These are phyloP conservation scores for Chirona hameri DNA, from an alignment of 2,888 invertebrate species.

Conservation along the genomic window DNA sequence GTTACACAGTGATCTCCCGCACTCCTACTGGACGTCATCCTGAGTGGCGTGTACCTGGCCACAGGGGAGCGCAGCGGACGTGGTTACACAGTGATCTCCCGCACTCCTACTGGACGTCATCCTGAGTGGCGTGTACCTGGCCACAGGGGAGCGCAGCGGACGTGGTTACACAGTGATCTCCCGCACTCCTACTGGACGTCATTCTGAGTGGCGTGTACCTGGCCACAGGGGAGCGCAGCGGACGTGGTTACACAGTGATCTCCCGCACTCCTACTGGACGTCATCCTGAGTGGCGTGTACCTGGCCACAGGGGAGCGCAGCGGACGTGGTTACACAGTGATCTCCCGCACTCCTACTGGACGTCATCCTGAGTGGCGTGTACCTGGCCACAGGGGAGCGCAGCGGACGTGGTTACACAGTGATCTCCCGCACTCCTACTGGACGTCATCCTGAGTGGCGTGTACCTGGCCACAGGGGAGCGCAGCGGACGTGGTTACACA, in stretches of 20 bases:
- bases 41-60: constrained; percentile 8
- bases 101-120: background rate
- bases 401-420: no score
- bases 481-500: background rate
- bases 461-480: background rate
- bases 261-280: background rate
- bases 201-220: constrained; percentile 7
- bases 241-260: no score
- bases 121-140: constrained; percentile 12
- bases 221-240: background rate
- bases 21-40: background rate
- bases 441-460: background rate
- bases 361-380: constrained; percentile 1
- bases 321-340: no score
- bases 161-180: no score
- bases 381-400: background rate
- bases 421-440: background rate
- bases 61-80: background rate
- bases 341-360: background rate
- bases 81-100: no score
- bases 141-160: background rate
- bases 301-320: background rate
- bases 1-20: no score
- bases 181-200: background rate
- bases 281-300: constrained; percentile 12